Percentiles rank a stretch among this genome's conserved stretches.
phyloP scores from a whole-genome alignment of 2,797 vertebrate species.

The Pipistrellus pygmaeus region DNA sequence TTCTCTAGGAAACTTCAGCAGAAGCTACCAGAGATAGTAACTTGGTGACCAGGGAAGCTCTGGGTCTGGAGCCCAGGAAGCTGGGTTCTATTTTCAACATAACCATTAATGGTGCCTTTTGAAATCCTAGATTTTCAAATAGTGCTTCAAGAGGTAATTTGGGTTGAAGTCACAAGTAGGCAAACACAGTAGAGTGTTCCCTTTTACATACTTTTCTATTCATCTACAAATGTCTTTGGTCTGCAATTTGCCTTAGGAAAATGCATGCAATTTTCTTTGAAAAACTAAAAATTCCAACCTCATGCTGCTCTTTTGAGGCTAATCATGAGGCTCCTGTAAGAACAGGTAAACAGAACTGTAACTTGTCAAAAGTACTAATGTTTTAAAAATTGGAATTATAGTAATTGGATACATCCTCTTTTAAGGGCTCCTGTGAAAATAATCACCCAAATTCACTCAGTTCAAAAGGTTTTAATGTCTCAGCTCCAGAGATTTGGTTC shows the following conservation, averaged over 20 bases:
- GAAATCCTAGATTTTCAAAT: conserved; percentile 60
- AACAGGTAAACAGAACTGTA: conserved; percentile 62
- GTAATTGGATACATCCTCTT: conserved; percentile 73
- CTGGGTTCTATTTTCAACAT: conserved; percentile 65
- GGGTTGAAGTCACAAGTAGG: conserved; percentile 60
- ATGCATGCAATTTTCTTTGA: conserved; percentile 74
- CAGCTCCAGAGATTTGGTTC: neutral
- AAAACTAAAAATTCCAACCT: conserved; percentile 67
- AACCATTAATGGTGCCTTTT: conserved; percentile 39
- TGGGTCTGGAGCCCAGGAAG: neutral
- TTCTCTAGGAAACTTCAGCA: neutral
- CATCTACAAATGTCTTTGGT: conserved; percentile 65
- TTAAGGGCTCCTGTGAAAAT: conserved; percentile 65
- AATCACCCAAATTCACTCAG: conserved; percentile 65
- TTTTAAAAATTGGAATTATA: conserved; percentile 77
- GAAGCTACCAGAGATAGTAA: neutral
- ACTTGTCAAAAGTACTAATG: conserved; percentile 67
- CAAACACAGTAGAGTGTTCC: conserved; percentile 64
- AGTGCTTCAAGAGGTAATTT: conserved; percentile 70
- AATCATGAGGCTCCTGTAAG: conserved; percentile 30
- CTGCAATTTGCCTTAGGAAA: conserved; percentile 80
- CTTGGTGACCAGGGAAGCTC: neutral
- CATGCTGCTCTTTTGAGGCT: conserved; percentile 73
- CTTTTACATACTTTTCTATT: conserved; percentile 74
- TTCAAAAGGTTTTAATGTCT: conserved; percentile 46